A percentile compares a stretch with the other conserved stretches of the same genome.
phyloP scores from a whole-genome alignment of 2,888 invertebrate species.

The Tanaodytes sp. region DNA sequence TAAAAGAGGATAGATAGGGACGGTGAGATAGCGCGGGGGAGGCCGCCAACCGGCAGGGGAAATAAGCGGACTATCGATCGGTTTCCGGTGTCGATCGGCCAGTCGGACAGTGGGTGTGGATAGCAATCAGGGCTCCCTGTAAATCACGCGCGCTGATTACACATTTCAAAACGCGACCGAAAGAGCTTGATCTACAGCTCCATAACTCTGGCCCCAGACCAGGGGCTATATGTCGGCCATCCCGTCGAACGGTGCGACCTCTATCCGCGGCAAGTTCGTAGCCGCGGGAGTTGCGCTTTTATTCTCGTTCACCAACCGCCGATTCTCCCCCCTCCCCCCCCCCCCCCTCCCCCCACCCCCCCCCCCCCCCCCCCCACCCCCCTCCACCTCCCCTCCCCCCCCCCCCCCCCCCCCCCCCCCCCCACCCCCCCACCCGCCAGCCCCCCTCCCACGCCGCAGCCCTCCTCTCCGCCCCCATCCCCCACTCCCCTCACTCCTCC shows the following conservation, averaged over 20 bases:
- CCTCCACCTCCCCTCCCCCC: no score
- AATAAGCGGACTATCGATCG: slow-evolving; percentile 47
- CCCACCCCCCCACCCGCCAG: no score
- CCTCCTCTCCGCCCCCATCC: no score
- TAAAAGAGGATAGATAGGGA: neutral
- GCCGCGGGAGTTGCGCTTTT: slow-evolving; percentile 39
- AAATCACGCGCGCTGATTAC: slow-evolving; percentile 70
- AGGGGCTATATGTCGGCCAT: slow-evolving; percentile 28
- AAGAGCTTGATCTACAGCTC: slow-evolving; percentile 67
- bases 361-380: no score
- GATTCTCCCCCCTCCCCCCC: neutral
- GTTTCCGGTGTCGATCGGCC: slow-evolving; percentile 53
- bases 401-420: neutral
- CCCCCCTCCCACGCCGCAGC: neutral
- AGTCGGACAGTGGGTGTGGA: slow-evolving; percentile 57
- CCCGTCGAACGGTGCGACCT: slow-evolving; percentile 29
- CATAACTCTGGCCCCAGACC: slow-evolving; percentile 60
- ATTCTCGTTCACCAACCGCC: no score
- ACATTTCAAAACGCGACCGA: slow-evolving; percentile 69
- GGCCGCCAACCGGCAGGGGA: no score
- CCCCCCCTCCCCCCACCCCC: no score
- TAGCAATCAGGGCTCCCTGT: slow-evolving; percentile 66
- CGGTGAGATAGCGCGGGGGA: slow-evolving; percentile 6
- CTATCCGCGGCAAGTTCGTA: slow-evolving; percentile 43
- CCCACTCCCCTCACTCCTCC: slow-evolving; percentile 4